Base-by-base conservation (phyloP, 2,113 vertebrate species). In the Cyanoderma ruficeps region DNA sequence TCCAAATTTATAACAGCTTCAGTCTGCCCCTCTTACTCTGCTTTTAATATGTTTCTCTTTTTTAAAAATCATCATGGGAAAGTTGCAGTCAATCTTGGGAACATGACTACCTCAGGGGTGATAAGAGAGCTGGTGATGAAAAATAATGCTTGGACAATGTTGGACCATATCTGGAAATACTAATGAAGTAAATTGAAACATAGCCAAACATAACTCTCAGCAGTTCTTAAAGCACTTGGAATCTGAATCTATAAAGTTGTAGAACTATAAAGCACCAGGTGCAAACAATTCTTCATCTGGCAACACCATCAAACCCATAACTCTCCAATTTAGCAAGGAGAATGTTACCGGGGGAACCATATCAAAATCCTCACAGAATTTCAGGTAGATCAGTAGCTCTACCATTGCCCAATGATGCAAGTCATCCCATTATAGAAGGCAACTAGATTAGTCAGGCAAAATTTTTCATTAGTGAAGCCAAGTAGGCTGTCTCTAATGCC, bases 341-440 rank as follows among this genome's bases (percentile, higher is more conserved):
- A 72, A 41, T 8, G 4, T 27, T 61, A 41, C 8, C 7, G 13
- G 4, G 7, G 3, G 9, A 50, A 9, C 11, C 2, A 1, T 30
- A 47, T 15, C 22, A 49, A 53, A 64, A 41, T 28, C 15, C 18
- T 44, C 57, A 9, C 1, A 4, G 13, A 50, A 70, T 13, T 44
- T 19, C 12, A 35, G 15, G 21, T 44, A 59, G 10, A n/a, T 31
- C 8, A n/a, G 5, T 24, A 56, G 5, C 17, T 59, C 44, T 75
- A 50, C 14, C 16, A 18, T 28, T 67, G 8, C 5, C 30, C 37
- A 67, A 6, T 15, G n/a, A 63, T 41, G 25, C 12, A 77, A 77
- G 4, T 23, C 35, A 35, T 72, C 64, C 30, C 21, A 27, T 22
- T 27, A 7, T 3, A 37, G 11, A 63, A 49, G 5, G 6, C 35